These are phyloP conservation scores for Petrophora chlorosata DNA, from an alignment of 2,888 invertebrate species.

Conservation along the genomic window DNA sequence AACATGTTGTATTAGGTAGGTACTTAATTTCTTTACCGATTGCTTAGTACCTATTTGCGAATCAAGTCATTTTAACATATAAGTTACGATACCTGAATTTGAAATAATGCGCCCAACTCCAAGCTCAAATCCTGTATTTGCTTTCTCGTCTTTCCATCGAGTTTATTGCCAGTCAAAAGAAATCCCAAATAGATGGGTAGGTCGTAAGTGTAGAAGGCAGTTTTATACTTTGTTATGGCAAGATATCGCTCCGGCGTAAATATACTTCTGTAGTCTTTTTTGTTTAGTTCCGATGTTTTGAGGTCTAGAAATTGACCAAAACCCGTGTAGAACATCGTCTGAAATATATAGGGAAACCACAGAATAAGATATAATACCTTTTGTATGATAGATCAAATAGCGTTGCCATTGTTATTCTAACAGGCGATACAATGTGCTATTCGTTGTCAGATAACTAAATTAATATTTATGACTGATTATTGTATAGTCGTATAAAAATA, in stretches of 20 bases:
- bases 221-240: conserved; percentile 93
- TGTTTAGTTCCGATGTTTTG: neutral
- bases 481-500: too few relatives aligned
- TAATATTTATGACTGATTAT: too few relatives aligned
- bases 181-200: conserved; percentile 93
- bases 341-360: too few relatives aligned
- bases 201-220: conserved; percentile 94
- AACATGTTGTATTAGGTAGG: too few relatives aligned
- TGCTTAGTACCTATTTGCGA: too few relatives aligned
- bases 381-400: too few relatives aligned
- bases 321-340: conserved; percentile 2
- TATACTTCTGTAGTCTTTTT: conserved; percentile 38
- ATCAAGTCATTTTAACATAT: too few relatives aligned
- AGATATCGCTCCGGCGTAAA: conserved; percentile 92
- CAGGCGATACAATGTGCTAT: too few relatives aligned
- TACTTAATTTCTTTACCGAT: too few relatives aligned
- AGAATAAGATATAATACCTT: too few relatives aligned
- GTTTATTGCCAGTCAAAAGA: conserved; percentile 87
- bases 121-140: conserved; percentile 90
- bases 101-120: conserved; percentile 95
- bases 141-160: conserved; percentile 87
- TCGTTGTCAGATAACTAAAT: too few relatives aligned
- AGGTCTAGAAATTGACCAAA: conserved; percentile 7
- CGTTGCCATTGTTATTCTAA: neutral
- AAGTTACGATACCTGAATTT: too few relatives aligned